Evolutionary conservation across 2,797 vertebrate species (phyloP), one percentile per base, ranked within the genome.

Genomic region (Chloroceryle amazona): DNA sequence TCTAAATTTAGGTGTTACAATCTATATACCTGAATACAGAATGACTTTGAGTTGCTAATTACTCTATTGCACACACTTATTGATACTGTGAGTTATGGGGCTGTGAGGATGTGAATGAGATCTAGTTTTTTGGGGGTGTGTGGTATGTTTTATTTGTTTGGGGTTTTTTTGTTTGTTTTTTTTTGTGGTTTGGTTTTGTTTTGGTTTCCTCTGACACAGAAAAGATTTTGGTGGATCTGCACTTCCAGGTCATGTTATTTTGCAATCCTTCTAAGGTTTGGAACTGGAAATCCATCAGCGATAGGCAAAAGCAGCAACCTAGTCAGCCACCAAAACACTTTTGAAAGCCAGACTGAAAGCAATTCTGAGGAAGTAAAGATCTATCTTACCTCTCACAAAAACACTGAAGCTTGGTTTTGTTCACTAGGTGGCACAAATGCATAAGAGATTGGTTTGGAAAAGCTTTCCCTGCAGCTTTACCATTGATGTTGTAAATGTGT

Each of bases 371-470:
- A 11, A 14, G 26, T 18, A 19, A 39, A 70, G 49, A 11, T 63
- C 23, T 55, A 18, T 37, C 78, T 76, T 80, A 16, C 13, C 12
- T 47, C 42, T 57, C 46, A 44, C 41, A 31, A 76, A 63, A 73
- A 4, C 7, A 17, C 28, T 72, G 51, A 13, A 28, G 5, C 39
- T 26, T 70, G 8, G 2, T 62, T 95, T 86, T 85, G 44, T 63
- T 90, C 95, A 84, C 95, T 97, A 98, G 96, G 58, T 96, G 98
- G 97, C 97, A 95, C 92, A 94, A 97, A 92, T 51, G 95, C 6
- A 39, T 92, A 57, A 58, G 68, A 57, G 44, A 86, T 86, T 12
- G 55, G 19, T 39, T 61, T 81, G 41, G 51, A 76, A 74, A 81
- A 26, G 14, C 47, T 81, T 75, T 79, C 55, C n/a, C 23, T 3